phyloP scores from a whole-genome alignment of 37 sponge, comb jelly and placozoan genomes.

The Ianthella basta region DNA sequence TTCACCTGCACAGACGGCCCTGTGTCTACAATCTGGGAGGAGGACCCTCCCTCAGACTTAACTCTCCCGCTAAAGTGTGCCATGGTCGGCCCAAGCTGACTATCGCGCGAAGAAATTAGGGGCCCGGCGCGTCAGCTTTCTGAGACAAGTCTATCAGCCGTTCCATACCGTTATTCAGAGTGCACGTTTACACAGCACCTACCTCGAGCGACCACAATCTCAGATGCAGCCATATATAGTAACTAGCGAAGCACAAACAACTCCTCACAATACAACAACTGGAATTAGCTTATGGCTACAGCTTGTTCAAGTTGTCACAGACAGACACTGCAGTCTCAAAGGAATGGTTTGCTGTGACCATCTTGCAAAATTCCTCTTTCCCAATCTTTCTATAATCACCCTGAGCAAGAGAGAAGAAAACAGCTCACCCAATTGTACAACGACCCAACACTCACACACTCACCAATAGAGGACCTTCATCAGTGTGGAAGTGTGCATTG shows the following conservation, averaged over 20 bases:
- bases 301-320: not conserved
- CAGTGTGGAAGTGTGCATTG: not conserved
- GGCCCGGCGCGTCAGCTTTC: too few species aligned
- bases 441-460: not conserved
- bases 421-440: not conserved
- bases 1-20: not conserved
- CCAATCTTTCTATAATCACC: conserved; percentile 1
- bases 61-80: conserved; percentile 8
- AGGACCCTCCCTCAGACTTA: not conserved
- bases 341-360: not conserved
- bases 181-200: too few species aligned
- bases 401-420: not conserved
- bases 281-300: too few species aligned
- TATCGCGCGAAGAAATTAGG: too few species aligned
- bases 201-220: too few species aligned
- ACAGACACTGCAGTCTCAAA: not conserved
- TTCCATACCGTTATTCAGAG: too few species aligned
- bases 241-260: too few species aligned
- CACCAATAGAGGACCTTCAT: not conserved
- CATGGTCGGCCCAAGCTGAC: not conserved
- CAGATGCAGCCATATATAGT: too few species aligned
- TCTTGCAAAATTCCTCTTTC: not conserved
- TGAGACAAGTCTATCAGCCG: too few species aligned
- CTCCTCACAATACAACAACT: too few species aligned
- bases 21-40: not conserved